Percentiles rank a stretch among this genome's conserved stretches.
Conservation (phyloP, 2,797 vertebrate species). For the Synaphobranchus kaupii region DNA sequence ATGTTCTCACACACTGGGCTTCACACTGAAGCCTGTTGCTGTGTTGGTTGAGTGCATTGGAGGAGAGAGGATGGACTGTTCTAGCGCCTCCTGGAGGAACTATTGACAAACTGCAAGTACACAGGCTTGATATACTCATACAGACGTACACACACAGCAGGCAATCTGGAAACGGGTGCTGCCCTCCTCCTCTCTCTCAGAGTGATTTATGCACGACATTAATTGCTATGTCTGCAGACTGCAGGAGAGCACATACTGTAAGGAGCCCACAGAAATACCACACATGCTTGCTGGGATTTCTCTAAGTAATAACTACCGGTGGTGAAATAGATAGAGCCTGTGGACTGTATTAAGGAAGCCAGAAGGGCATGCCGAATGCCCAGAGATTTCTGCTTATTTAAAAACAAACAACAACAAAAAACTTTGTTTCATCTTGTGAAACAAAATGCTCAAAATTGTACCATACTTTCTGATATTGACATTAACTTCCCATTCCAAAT, state of each 20-base stretch:
- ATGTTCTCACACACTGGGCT: neutral
- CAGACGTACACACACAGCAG: conserved; percentile 9
- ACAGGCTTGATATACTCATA: neutral
- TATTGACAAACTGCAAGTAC: neutral
- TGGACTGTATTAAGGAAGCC: conserved; percentile 42
- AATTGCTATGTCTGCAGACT: conserved; percentile 34
- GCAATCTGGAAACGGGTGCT: neutral
- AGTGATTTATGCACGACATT: conserved; percentile 40
- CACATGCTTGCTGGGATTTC: conserved; percentile 63
- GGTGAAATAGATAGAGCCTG: conserved; percentile 35
- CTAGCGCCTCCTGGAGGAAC: too few relatives aligned
- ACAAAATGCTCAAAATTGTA: neutral
- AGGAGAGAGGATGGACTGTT: too few relatives aligned
- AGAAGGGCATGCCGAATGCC: conserved; percentile 23
- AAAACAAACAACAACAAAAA: neutral
- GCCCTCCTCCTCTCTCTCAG: neutral
- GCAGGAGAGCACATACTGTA: conserved; percentile 20
- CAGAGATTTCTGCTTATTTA: conserved; percentile 29
- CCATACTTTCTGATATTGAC: neutral
- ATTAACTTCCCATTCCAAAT: neutral
- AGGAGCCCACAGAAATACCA: conserved; percentile 65
- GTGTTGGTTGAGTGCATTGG: neutral
- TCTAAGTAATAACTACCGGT: conserved; percentile 56
- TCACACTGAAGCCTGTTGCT: neutral
- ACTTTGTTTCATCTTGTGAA: neutral